Evolutionary conservation across 2,113 vertebrate genomes (phyloP), one percentile per base, ranked within the genome.

Genomic region (Okapia johnstoni): DNA sequence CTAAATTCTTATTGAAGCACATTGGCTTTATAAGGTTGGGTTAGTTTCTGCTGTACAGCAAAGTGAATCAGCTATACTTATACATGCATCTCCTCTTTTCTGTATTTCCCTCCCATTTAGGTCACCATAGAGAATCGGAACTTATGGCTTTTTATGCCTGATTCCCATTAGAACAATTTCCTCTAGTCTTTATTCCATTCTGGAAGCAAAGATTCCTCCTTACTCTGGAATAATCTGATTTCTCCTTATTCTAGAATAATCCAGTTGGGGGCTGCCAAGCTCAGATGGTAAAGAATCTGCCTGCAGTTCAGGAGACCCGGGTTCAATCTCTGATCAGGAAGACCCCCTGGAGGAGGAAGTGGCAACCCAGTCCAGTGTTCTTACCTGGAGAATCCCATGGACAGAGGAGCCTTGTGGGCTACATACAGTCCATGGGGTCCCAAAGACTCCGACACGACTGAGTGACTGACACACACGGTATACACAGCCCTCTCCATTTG

Each of bases 391-490:
- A 43, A 43, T 40, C 36, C 70, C 70, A 26, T 7, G 11, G 36
- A 40, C 36, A 76, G 40, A 76, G 40, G 23, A 43, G 36, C 23
- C 40, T 43, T 12, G 6, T 14, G 40, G 70, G 12, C 70, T 14
- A 26, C 40, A 13, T 14, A 26, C 70, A 76, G 40, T 76, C 70
- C 23, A 7, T 43, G 40, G 70, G 40, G 23, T 25, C 14, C 12
- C 70, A 43, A 73, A 40, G 36, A 43, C 21, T 25, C 36, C 6
- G 5, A 43, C 12, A 43, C 12, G 23, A 17, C 40, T 43, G 70
- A 26, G 70, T 1, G 23, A 76, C 36, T 76, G 36, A 15, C 5
- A 7, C 0, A 1, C 40, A 7, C 3, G 8, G 48, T 30, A 28
- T 21, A 26, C 13, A 43, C 0, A 9, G 46, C n/a, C 60, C 9